Conservation (phyloP, 2,113 vertebrate genomes). For the Glaucomys volans region DNA sequence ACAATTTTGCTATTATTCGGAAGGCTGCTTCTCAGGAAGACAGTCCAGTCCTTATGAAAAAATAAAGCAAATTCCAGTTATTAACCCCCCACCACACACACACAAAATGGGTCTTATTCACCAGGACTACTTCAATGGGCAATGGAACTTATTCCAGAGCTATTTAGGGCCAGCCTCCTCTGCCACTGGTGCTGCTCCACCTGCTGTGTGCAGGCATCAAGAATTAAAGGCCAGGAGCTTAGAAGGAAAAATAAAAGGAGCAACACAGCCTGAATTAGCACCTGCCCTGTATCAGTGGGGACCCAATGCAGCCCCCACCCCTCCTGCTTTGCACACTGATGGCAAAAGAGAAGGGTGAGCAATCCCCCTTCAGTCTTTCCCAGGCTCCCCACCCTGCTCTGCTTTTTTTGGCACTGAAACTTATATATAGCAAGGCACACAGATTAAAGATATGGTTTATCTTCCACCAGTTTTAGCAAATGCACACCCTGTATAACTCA, state of each 20-base stretch:
- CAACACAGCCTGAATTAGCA: not conserved
- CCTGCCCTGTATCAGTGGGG: not conserved
- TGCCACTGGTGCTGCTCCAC: not conserved
- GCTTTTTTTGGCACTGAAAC: not conserved
- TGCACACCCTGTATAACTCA: not conserved
- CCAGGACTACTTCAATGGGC: not conserved
- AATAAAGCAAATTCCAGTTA: constrained; percentile 48
- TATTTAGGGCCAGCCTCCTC: not conserved
- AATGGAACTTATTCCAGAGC: not conserved
- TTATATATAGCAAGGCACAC: not conserved
- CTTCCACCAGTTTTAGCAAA: not conserved
- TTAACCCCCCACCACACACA: not conserved
- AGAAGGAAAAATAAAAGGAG: not conserved
- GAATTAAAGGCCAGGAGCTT: not conserved
- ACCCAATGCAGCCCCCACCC: not conserved
- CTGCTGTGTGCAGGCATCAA: not conserved
- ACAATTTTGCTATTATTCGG: constrained; percentile 64
- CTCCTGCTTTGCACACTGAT: not conserved
- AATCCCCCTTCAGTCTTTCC: not conserved
- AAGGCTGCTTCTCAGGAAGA: constrained; percentile 19
- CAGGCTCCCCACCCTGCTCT: not conserved
- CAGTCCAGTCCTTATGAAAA: constrained; percentile 36
- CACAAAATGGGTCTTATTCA: constrained; percentile 45
- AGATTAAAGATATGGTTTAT: not conserved
- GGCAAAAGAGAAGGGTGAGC: not conserved